Evolutionary conservation across 1,140 invertebrate genomes (phyloP).

Genomic region (Bombus waltoni): DNA sequence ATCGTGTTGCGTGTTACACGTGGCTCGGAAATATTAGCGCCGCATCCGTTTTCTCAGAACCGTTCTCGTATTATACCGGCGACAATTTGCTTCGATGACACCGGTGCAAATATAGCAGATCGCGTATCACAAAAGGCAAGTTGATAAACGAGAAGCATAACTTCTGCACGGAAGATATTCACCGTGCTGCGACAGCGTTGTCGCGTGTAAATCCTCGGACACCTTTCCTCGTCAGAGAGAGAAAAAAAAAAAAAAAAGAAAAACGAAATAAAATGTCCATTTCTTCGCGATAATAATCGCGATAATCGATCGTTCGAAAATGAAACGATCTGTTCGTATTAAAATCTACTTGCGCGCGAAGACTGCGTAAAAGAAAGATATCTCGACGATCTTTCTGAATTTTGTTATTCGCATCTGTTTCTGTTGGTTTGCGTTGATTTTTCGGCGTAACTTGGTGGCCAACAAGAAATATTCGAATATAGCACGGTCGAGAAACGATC

Average conservation of each 20-base stretch:
- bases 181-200: slow-evolving; percentile 7
- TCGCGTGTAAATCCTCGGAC: slow-evolving; percentile 11
- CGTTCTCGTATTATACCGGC: slow-evolving; percentile 74
- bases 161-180: slow-evolving; percentile 49
- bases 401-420: background rate
- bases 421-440: too few relatives aligned
- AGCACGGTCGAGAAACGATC: too few relatives aligned
- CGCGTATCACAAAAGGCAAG: slow-evolving; percentile 61
- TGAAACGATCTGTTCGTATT: background rate
- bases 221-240: background rate
- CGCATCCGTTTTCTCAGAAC: slow-evolving; percentile 77
- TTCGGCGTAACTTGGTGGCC: too few relatives aligned
- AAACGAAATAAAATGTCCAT: background rate
- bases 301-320: background rate
- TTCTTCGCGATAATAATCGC: background rate
- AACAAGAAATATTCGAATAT: too few relatives aligned
- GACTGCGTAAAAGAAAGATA: background rate
- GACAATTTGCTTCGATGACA: slow-evolving; percentile 69
- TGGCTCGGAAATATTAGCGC: slow-evolving; percentile 54
- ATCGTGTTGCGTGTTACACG: slow-evolving; percentile 44
- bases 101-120: slow-evolving; percentile 68
- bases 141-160: slow-evolving; percentile 64
- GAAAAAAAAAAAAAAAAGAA: background rate
- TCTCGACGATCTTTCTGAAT: background rate
- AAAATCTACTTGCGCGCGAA: too few relatives aligned